Evolutionary conservation across 1,140 invertebrate species (phyloP).

Genomic region (Alviniconcha marisindica): DNA sequence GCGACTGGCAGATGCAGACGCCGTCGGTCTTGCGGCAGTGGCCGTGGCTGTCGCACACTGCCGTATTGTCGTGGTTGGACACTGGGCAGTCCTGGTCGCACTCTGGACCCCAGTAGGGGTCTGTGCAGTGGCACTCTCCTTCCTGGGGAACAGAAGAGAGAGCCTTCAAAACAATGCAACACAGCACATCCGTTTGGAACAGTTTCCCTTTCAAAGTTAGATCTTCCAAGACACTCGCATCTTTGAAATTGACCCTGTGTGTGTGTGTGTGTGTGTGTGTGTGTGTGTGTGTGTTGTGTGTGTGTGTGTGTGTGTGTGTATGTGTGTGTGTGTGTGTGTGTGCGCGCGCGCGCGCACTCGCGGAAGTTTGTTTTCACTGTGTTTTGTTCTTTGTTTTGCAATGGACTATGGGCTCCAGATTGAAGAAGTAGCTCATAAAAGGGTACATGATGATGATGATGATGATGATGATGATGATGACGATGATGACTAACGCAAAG

Average conservation of each 20-base stretch:
- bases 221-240: too few relatives aligned
- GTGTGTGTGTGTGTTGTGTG: neutral
- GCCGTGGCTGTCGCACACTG: neutral
- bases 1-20: slow-evolving; percentile 5
- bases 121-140: neutral
- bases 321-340: neutral
- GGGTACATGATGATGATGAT: too few relatives aligned
- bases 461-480: too few relatives aligned
- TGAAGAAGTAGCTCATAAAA: too few relatives aligned
- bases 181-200: too few relatives aligned
- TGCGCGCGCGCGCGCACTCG: neutral
- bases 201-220: too few relatives aligned
- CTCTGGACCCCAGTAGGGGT: neutral
- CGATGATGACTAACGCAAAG: too few relatives aligned
- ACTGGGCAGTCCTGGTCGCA: slow-evolving; percentile 11
- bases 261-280: neutral
- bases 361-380: neutral
- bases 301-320: neutral
- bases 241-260: neutral
- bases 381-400: too few relatives aligned
- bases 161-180: too few relatives aligned
- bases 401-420: too few relatives aligned
- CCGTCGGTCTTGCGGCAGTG: slow-evolving; percentile 17
- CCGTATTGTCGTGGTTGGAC: neutral
- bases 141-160: neutral